phyloP scores from a whole-genome alignment of 2,888 invertebrate species.

The Tipula vernalis region DNA sequence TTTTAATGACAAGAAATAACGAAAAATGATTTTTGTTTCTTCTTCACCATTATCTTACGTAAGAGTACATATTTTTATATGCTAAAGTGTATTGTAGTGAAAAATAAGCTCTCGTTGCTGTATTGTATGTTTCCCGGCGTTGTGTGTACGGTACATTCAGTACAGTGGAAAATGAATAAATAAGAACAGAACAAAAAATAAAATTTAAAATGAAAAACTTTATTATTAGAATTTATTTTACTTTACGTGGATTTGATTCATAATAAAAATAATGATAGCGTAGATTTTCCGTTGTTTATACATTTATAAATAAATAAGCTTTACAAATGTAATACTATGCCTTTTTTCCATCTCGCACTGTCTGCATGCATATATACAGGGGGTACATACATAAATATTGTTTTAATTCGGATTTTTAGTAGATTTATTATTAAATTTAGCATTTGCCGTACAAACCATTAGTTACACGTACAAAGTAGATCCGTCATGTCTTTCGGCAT shows the following conservation, averaged over 20 bases:
- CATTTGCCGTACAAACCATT: not conserved
- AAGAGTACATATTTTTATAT: not conserved
- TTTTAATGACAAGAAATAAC: not conserved
- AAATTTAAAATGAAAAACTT: not conserved
- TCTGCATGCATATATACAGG: not conserved
- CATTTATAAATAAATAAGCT: not conserved
- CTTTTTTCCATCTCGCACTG: not conserved
- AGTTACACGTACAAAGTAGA: not conserved
- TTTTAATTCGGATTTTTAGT: not conserved
- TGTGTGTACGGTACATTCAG: not conserved
- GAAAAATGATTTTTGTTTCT: not conserved
- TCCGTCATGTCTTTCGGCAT: not conserved
- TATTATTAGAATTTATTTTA: not conserved
- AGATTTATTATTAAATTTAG: not conserved
- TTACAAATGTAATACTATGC: not conserved
- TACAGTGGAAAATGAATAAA: not conserved
- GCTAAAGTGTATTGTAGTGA: not conserved
- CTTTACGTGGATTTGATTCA: not conserved
- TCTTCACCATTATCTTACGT: not conserved
- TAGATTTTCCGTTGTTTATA: not conserved
- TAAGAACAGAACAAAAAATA: not conserved
- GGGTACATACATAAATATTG: not conserved
- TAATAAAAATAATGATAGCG: constrained; percentile 4
- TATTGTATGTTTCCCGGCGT: not conserved
- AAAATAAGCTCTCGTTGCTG: not conserved